Evolutionary conservation across 2,113 vertebrate genomes (phyloP), one percentile per base, ranked within the genome.

Genomic region (Platycercus adscitus): DNA sequence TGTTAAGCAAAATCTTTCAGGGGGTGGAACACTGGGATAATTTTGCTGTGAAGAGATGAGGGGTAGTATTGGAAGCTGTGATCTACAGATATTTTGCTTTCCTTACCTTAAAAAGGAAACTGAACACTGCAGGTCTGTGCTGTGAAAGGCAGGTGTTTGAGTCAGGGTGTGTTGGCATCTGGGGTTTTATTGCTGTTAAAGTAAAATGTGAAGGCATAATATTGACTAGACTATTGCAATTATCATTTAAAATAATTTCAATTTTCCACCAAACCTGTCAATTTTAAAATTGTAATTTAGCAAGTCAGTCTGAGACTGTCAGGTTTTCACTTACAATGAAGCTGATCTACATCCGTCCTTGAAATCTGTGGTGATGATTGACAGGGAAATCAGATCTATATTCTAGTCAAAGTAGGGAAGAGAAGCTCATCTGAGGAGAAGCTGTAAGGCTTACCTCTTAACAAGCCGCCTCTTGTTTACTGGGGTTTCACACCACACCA

Each of bases 211-310:
- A 86, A 75, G 87, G 68, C 85, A 83, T 78, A 94, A 94, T 94
- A 96, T 94, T 96, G 96, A 90, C 90, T 68, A 89, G 92, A 79
- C 39, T 75, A 24, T 83, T 78, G 66, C 46, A 90, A 86, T 94
- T 90, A 83, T 39, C 9, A 58, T 63, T 66, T 60, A 68, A 94
- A 94, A 90, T 81, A 2, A 79, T 91, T 76, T 91, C 50, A 64
- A 41, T 89, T 95, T 91, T 84, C 28, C 52, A 65, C 37, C 79
- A 86, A 93, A 95, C 76, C 89, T 86, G 78, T 69, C 91, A 92
- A 69, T 85, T 85, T 95, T 12, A 60, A 71, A 25, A 5, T 69
- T 78, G 33, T 44, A 52, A 91, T 92, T 95, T 86, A 92, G 33
- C 73, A 46, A 93, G 56, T 37, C 21, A 3, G 52, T 52, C 68